phyloP scores from a whole-genome alignment of 2,797 vertebrate species.

The Chromobotia macracanthus region DNA sequence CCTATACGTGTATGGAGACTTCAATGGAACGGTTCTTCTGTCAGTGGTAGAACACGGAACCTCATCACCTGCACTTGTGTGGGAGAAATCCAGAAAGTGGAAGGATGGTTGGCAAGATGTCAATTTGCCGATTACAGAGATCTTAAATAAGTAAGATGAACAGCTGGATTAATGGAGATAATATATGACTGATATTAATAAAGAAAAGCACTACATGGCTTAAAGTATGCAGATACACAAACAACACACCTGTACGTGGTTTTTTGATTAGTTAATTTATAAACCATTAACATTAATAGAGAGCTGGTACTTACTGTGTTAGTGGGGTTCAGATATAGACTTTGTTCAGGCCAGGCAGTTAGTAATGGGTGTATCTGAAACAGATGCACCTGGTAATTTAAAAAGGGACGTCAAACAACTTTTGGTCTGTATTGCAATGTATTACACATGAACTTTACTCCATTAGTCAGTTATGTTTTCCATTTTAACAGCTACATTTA shows the following conservation, averaged over 20 bases:
- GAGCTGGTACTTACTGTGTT: no score
- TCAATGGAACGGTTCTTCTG: constrained; percentile 83
- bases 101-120: constrained; percentile 82
- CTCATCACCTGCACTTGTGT: constrained; percentile 66
- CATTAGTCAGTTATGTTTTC: neutral
- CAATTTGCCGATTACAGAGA: constrained; percentile 76
- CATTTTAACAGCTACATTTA: neutral
- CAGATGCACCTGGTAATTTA: neutral
- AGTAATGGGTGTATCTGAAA: neutral
- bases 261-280: neutral
- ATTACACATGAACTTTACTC: neutral
- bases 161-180: neutral
- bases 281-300: neutral
- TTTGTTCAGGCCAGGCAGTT: no score
- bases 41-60: constrained; percentile 76
- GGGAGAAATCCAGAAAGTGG: constrained; percentile 79
- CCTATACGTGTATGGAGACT: constrained; percentile 80
- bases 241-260: neutral
- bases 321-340: no score
- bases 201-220: neutral
- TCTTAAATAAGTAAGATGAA: constrained; percentile 53
- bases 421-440: no score
- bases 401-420: no score
- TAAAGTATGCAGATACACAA: neutral
- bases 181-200: neutral